Base-by-base conservation (phyloP, 2,888 invertebrate genomes). In the Idaea dimidiata region DNA sequence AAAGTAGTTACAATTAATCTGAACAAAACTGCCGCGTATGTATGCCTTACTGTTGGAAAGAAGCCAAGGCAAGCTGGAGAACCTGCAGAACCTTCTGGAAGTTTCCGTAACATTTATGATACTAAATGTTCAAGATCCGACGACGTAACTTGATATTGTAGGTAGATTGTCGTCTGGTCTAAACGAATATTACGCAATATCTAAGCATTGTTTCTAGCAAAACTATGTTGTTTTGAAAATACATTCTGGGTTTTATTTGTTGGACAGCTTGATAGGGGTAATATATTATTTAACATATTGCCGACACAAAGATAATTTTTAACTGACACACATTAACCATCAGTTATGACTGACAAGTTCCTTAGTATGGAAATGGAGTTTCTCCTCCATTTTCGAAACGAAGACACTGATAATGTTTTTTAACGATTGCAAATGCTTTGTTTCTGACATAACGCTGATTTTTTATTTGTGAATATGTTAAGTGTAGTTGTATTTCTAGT, bases 1-100 rank as follows among this genome's bases (percentile, higher is more conserved):
- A 83, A 87, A 87, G 83, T 84, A 83, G 84, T 82, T 75, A 82
- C 86, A 86, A 88, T 88, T 88, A 88, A 88, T 88, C 84, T 84
- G 74, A 76, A 77, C 78, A 75, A 78, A 82, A 81, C 78, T 81
- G 79, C 73, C 72, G 77, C 73, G 76, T 77, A 77, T 73, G 76
- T 77, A 77, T 74, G 70, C 69, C 74, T 75, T 72, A 69, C 76
- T 66, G 72, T 80, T 87, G 87, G 87, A 85, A 68, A 66, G 57
- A 66, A 70, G 85, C 87, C 88, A 88, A 82, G 72, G 72, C 75
- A 76, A 74, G 66, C 70, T 16, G 43, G 43, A 43, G 10, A 43
- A 43, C 43, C 43, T 43, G 43, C 43, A 10, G 43, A 43, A 43
- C 43, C 43, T 43, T 43, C 43, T 43, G 43, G 43, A 43, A 43